Evolutionary conservation across 2,888 invertebrate genomes (phyloP).

Genomic region (Lissocephala sabroskyi): DNA sequence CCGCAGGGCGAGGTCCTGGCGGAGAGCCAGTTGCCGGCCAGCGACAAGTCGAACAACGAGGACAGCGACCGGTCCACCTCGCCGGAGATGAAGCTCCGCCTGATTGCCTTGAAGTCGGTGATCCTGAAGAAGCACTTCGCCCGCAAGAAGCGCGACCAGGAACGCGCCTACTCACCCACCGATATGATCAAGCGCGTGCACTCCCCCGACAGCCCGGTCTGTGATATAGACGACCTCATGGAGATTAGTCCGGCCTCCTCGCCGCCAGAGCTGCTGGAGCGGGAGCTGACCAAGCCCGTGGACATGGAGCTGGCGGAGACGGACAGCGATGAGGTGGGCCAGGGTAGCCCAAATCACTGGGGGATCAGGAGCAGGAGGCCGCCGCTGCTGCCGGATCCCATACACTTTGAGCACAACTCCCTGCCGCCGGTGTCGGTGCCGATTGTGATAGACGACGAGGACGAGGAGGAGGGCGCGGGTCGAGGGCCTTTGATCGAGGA

Average conservation of each 20-base stretch:
- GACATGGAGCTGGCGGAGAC: slow-evolving; percentile 72
- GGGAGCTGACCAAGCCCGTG: slow-evolving; percentile 51
- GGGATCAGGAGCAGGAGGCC: no score
- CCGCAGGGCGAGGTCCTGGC: no score
- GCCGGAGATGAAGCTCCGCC: slow-evolving; percentile 48
- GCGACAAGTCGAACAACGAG: slow-evolving; percentile 39
- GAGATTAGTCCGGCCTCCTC: slow-evolving; percentile 70
- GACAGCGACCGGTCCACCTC: slow-evolving; percentile 34
- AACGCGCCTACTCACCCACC: slow-evolving; percentile 71
- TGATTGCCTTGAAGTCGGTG: slow-evolving; percentile 71
- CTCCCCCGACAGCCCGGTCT: slow-evolving; percentile 28
- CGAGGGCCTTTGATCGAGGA: slow-evolving; percentile 43
- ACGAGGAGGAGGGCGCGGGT: slow-evolving; percentile 29
- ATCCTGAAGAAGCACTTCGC: slow-evolving; percentile 68
- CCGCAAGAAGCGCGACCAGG: slow-evolving; percentile 68
- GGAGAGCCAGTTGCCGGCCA: neutral
- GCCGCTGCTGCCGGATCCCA: slow-evolving; percentile 23
- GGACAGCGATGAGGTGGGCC: slow-evolving; percentile 56
- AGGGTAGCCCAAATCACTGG: slow-evolving; percentile 25
- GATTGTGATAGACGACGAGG: slow-evolving; percentile 43
- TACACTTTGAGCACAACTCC: slow-evolving; percentile 28
- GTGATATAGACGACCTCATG: slow-evolving; percentile 55
- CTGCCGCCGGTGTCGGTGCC: slow-evolving; percentile 47
- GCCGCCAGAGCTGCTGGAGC: slow-evolving; percentile 26
- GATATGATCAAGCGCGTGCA: slow-evolving; percentile 67